Evolutionary conservation across 2,113 vertebrate genomes (phyloP).

Genomic region (Isichthys henryi): DNA sequence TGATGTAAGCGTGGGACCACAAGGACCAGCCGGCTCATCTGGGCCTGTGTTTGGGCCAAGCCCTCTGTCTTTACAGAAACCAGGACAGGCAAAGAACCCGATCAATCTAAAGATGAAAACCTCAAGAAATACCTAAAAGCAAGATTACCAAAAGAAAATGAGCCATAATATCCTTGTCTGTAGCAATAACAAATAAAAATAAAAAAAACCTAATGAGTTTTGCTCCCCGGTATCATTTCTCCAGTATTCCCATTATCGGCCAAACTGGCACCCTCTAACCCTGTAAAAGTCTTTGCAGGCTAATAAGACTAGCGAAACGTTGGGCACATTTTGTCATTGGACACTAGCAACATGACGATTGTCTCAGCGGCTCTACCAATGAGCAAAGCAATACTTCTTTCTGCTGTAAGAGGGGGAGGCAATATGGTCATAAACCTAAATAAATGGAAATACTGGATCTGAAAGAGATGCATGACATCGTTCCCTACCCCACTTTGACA

Average conservation of each 20-base stretch:
- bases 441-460: not conserved
- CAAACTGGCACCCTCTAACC: not conserved
- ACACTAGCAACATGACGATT: not conserved
- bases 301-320: not conserved
- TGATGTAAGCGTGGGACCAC: not conserved
- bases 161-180: not conserved
- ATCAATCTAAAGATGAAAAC: not conserved
- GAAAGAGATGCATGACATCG: not conserved
- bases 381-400: not conserved
- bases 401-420: not conserved
- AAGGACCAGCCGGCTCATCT: not conserved
- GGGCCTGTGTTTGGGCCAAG: not conserved
- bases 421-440: not conserved
- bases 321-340: not conserved
- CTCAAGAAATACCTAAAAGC: not conserved
- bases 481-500: not conserved
- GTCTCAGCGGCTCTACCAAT: not conserved
- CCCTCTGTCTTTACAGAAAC: not conserved
- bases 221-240: not conserved
- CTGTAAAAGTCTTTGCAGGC: not conserved
- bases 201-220: not conserved
- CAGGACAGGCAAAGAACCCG: not conserved
- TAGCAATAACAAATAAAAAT: not conserved
- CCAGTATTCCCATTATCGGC: not conserved
- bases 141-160: not conserved